These are phyloP conservation scores for Colossoma macropomum DNA, from an alignment of 2,113 vertebrate genomes.

Conservation along the genomic window DNA sequence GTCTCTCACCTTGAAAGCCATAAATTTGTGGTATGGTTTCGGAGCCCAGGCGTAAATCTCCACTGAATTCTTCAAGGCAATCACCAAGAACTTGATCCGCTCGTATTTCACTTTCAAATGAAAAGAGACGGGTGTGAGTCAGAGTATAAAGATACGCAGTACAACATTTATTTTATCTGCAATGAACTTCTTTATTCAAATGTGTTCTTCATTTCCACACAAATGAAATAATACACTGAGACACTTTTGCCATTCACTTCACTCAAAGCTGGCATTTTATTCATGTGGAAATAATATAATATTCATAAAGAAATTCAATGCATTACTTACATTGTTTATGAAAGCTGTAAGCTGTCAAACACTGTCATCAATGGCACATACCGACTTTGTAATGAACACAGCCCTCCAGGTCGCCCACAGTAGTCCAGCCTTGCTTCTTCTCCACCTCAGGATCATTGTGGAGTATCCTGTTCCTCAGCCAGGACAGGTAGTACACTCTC, in stretches of 20 bases:
- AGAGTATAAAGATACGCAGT: too few species aligned
- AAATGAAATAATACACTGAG: too few species aligned
- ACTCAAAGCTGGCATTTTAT: too few species aligned
- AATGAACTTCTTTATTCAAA: too few species aligned
- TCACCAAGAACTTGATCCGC: conserved; percentile 98
- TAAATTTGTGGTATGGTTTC: conserved; percentile 96
- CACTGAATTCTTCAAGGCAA: conserved; percentile 92
- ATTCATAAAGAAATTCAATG: too few species aligned
- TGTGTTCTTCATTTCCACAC: too few species aligned
- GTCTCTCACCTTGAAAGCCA: conserved; percentile 92
- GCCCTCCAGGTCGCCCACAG: conserved; percentile 94
- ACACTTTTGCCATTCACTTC: too few species aligned
- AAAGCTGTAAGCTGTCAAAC: not conserved
- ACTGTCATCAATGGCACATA: conserved; percentile 67
- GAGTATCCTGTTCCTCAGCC: conserved; percentile 96
- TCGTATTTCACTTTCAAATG: conserved; percentile 91
- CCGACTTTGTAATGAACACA: conserved; percentile 99
- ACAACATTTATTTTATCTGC: too few species aligned
- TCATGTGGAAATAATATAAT: too few species aligned
- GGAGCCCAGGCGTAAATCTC: conserved; percentile 95
- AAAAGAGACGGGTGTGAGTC: conserved; percentile 23
- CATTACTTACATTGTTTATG: not conserved
- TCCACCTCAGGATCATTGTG: conserved; percentile 99
- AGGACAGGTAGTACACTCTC: conserved; percentile 97
- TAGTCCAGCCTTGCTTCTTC: conserved; percentile 99